A percentile compares a stretch with the other conserved stretches of the same genome.
These are phyloP conservation scores for Chaetorhynchus papuensis DNA, from an alignment of 2,113 vertebrate genomes.

Conservation along the genomic window DNA sequence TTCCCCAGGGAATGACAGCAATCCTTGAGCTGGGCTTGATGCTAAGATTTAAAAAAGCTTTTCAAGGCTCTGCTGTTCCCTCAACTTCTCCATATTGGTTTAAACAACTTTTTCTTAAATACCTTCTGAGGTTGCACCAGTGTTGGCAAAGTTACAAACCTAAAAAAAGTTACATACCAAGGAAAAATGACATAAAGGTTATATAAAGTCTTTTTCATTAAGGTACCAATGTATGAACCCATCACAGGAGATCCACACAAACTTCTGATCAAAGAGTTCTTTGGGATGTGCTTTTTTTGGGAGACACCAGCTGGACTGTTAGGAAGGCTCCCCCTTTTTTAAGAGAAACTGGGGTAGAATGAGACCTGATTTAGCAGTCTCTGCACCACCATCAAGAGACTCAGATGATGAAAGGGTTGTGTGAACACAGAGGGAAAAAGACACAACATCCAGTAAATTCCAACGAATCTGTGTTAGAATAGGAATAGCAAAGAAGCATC, in stretches of 20 bases:
- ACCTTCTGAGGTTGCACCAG: not conserved
- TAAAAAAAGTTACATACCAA: not conserved
- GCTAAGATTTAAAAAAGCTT: not conserved
- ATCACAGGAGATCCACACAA: not conserved
- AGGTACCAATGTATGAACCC: not conserved
- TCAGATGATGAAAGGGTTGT: not conserved
- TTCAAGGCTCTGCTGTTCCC: not conserved
- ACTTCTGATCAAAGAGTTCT: not conserved
- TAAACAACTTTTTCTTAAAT: not conserved
- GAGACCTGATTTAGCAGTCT: not conserved
- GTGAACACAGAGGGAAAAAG: not conserved
- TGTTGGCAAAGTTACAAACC: not conserved
- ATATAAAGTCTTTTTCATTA: not conserved
- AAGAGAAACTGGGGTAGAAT: not conserved
- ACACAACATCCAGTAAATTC: not conserved
- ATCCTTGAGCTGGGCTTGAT: not conserved
- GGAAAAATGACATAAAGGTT: not conserved
- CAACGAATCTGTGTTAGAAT: not conserved
- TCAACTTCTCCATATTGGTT: not conserved
- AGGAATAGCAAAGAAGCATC: not conserved
- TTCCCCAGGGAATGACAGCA: not conserved
- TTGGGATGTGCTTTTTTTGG: not conserved
- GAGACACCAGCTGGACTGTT: not conserved
- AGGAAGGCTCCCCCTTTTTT: not conserved
- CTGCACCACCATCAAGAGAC: not conserved